Base-by-base conservation (phyloP, 92 coral and sea anemone species). In the Palythoa heliodiscus region DNA sequence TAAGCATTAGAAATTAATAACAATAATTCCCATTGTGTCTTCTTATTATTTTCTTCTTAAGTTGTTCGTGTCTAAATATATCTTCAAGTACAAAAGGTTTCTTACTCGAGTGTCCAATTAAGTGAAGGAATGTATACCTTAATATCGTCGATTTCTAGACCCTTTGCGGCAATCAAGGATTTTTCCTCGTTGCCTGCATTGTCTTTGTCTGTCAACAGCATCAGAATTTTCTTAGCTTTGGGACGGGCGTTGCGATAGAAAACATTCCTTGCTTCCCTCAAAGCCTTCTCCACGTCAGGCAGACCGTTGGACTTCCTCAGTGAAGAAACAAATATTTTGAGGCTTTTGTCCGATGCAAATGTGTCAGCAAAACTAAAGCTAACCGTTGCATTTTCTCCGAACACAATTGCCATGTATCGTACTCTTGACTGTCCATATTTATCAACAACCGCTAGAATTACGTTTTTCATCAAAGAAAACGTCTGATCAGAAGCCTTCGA, bases 201-300 rank as follows among this genome's bases (percentile, higher is more conserved):
- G 64, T 66, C 84, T 66, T 80, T 64, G 53, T 95, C 98, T 5
- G 93, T 90, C 84, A 95, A 89, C n/a, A 95, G 76, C n/a, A 95
- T 92, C 75, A 95, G 76, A 52, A 93, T 92, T 75, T 93, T 95
- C 76, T 90, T 82, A 50, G 98, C 98, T 23, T 88, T 81, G 16
- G 98, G 93, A 17, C 98, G 88, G 25, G 86, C 91, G 22, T 66
- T 80, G 74, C 73, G 84, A 72, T 88, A 87, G 71, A 94, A 92
- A 48, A 91, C 75, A 54, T 84, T 86, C 70, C 73, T 78, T 13
- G 96, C 98, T 61, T 89, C 89, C 19, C 58, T 58, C 2, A 96
- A 77, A 55, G 94, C 95, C 40, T 70, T 87, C 22, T 87, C 94
- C 37, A 95, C 71, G 58, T 85, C 92, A 16, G 93, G 98, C 69